These are phyloP conservation scores for Apodemia mormo DNA, from an alignment of 2,888 invertebrate genomes.

Conservation along the genomic window DNA sequence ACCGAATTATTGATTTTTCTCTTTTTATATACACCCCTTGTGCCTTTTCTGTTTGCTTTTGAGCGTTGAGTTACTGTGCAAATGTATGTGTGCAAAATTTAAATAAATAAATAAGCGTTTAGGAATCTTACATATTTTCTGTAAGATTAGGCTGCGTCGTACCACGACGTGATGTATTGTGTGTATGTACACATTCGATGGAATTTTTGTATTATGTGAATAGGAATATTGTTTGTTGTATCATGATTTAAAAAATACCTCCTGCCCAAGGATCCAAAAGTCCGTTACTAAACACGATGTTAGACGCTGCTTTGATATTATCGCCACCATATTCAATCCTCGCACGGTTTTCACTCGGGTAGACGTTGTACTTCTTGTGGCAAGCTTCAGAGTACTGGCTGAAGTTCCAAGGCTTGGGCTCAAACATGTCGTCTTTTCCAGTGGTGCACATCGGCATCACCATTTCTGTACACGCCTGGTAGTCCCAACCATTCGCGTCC, in stretches of 20 bases:
- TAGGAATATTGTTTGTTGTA: no score
- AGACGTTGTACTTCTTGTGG: conserved; percentile 84
- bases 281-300: conserved; percentile 92
- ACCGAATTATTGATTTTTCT: no score
- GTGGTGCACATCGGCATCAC: conserved; percentile 96
- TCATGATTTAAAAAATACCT: conserved; percentile 60
- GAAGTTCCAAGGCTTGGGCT: conserved; percentile 87
- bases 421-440: conserved; percentile 92
- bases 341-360: conserved; percentile 85
- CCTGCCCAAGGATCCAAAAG: conserved; percentile 93
- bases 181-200: no score
- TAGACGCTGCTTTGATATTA: conserved; percentile 84
- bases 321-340: conserved; percentile 91
- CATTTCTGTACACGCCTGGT: conserved; percentile 90
- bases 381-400: conserved; percentile 85
- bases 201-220: no score
- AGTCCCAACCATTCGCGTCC: conserved; percentile 89
- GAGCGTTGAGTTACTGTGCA: no score
- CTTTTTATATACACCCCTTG: no score
- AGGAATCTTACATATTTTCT: no score
- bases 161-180: no score
- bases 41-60: no score
- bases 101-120: no score
- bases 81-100: no score
- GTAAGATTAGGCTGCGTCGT: no score